A percentile compares a stretch with the other conserved stretches of the same genome.
These are phyloP conservation scores for Psilopsiagon aurifrons DNA, from an alignment of 2,113 vertebrate species.

Conservation along the genomic window DNA sequence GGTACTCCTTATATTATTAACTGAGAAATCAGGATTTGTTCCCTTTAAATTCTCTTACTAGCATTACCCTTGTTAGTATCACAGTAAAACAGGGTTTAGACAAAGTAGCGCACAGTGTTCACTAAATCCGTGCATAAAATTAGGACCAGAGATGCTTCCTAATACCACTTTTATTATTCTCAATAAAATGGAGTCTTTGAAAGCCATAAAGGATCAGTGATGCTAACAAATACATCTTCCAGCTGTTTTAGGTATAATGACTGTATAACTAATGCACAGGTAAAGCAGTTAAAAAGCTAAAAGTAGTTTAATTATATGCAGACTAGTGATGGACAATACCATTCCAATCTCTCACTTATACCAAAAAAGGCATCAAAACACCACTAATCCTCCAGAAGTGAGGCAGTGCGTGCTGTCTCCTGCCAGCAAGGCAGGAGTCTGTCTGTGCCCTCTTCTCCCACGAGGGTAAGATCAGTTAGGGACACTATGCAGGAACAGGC, in stretches of 20 bases:
- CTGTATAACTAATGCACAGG: slow-evolving; percentile 9
- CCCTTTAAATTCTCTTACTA: not conserved
- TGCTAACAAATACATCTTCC: slow-evolving; percentile 24
- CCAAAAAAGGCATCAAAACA: slow-evolving; percentile 52
- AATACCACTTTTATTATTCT: slow-evolving; percentile 70
- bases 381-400: not conserved
- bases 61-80: not conserved
- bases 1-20: not conserved
- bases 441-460: not conserved
- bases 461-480: not conserved
- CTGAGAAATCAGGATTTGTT: not conserved
- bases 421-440: not conserved
- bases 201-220: slow-evolving; percentile 31
- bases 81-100: not conserved
- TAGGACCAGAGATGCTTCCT: not conserved
- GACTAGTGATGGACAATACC: not conserved
- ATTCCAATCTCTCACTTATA: not conserved
- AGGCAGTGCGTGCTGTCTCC: not conserved
- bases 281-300: slow-evolving; percentile 25
- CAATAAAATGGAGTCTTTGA: slow-evolving; percentile 47
- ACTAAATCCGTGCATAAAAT: slow-evolving; percentile 52
- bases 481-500: not conserved
- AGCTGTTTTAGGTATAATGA: slow-evolving; percentile 5
- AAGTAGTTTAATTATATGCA: slow-evolving; percentile 21
- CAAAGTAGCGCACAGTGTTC: not conserved